Conservation (phyloP, 1,140 invertebrate genomes). For the Agrypnia vestita region DNA sequence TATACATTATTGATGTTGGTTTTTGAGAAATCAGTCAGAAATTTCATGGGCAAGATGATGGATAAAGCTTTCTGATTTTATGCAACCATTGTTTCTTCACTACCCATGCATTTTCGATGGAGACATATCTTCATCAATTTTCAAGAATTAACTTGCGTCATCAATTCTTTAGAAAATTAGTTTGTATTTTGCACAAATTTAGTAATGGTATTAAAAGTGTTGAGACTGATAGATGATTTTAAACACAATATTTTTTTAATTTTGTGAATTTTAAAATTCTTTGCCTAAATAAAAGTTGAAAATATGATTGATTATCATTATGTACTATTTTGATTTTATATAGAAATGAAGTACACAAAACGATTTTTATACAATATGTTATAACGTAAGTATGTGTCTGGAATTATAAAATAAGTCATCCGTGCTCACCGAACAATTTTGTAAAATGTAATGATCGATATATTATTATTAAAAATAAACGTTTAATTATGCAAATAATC, state of each 20-base stretch:
- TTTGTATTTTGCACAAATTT: conserved; percentile 6
- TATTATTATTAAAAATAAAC: conserved; percentile 50
- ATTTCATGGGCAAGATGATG: too few species aligned
- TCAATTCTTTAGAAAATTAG: too few species aligned
- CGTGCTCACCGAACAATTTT: conserved; percentile 58
- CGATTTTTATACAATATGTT: conserved; percentile 33
- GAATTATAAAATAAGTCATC: conserved; percentile 46
- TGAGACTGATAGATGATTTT: conserved; percentile 25
- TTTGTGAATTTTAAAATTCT: not conserved
- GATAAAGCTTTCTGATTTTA: too few species aligned
- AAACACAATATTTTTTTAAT: not conserved
- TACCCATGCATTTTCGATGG: too few species aligned
- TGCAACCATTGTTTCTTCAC: too few species aligned
- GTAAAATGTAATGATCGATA: conserved; percentile 57
- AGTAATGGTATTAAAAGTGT: not conserved
- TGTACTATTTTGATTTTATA: not conserved
- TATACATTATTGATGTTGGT: too few species aligned
- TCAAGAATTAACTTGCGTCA: too few species aligned
- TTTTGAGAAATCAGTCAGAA: too few species aligned
- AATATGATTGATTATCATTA: not conserved
- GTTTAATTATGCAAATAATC: not conserved
- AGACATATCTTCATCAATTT: too few species aligned
- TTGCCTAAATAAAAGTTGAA: not conserved
- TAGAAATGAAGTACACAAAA: conserved; percentile 9
- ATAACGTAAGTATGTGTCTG: conserved; percentile 43